Base-by-base conservation (phyloP, 1,140 invertebrate species). In the Ceratitis capitata region DNA sequence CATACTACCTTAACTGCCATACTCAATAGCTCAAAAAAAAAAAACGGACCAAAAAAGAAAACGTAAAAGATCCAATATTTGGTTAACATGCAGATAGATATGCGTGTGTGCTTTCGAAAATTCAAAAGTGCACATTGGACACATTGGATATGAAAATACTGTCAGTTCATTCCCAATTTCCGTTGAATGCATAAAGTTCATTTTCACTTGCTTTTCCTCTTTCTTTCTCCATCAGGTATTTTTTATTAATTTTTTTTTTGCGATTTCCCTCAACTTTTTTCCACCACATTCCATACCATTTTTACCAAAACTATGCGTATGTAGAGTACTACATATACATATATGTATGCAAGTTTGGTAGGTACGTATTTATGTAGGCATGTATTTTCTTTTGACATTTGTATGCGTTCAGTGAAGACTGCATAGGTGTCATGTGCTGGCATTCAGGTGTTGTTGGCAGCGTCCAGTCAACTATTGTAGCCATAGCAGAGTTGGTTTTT, bases 161-260 rank as follows among this genome's bases (percentile, higher is more conserved):
- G 2, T 78, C 35, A 78, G 69, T 78, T 45, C n/a, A 45, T 32
- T 78, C 69, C 26, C 69, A 78, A 78, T 78, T 78, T 78, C 69
- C 69, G 69, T 45, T 78, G 19, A 23, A n/a, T 47, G 32, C 35
- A 78, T 23, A 23, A 23, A n/a, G 39, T 2, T 45, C n/a, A n/a
- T n/a, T n/a, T 23, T 45, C 69, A 7, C 23, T 74, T 74, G 19
- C 5, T 12, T 74, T 74, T 69, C 42, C 19, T 69, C 42, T 69
- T 35, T 26, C 2, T 58, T 32, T 61, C 58, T 12, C n/a, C 9
- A 29, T 32, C 6, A 7, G 29, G n/a, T n/a, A n/a, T n/a, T n/a
- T n/a, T n/a, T n/a, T n/a, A n/a, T n/a, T n/a, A n/a, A n/a, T n/a
- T n/a, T n/a, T n/a, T n/a, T 74, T 35, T 39, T 74, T n/a, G 64